These are phyloP conservation scores for Ceuthmochares aereus DNA, from an alignment of 2,113 vertebrate species.

Conservation along the genomic window DNA sequence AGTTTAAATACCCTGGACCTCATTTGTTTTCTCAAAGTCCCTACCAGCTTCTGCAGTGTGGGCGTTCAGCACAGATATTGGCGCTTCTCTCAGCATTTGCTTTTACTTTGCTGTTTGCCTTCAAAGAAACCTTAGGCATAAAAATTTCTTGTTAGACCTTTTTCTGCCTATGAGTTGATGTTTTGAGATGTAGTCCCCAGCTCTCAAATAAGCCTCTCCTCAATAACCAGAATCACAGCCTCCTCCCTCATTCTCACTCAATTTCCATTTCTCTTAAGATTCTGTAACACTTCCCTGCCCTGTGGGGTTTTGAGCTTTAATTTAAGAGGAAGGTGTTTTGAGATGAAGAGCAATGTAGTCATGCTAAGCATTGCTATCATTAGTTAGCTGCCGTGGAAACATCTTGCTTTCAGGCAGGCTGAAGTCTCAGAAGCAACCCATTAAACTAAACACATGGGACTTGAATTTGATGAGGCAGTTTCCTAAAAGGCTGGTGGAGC, in stretches of 20 bases:
- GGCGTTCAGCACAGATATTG: neutral
- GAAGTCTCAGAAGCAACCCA: constrained; percentile 1
- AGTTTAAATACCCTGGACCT: constrained; percentile 12
- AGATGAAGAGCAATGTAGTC: neutral
- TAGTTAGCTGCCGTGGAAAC: constrained; percentile 32
- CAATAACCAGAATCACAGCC: constrained; percentile 5
- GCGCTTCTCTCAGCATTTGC: neutral
- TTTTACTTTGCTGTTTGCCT: constrained; percentile 35
- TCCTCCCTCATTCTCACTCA: neutral
- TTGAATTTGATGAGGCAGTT: constrained; percentile 24
- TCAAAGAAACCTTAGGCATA: constrained; percentile 25
- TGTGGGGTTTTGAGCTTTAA: constrained; percentile 15
- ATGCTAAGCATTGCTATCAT: constrained; percentile 25
- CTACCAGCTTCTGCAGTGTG: neutral
- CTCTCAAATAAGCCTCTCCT: neutral
- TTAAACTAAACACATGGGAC: constrained; percentile 14
- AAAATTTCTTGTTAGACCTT: neutral
- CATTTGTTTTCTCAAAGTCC: constrained; percentile 25
- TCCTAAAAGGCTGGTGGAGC: neutral
- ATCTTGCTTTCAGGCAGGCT: constrained; percentile 25
- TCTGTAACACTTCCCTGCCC: neutral
- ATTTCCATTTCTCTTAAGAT: constrained; percentile 19
- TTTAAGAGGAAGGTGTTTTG: constrained; percentile 34
- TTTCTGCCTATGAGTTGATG: neutral
- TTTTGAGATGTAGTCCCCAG: neutral